Conservation (phyloP, 2,113 vertebrate genomes). For the Benitochromis conjunctus region DNA sequence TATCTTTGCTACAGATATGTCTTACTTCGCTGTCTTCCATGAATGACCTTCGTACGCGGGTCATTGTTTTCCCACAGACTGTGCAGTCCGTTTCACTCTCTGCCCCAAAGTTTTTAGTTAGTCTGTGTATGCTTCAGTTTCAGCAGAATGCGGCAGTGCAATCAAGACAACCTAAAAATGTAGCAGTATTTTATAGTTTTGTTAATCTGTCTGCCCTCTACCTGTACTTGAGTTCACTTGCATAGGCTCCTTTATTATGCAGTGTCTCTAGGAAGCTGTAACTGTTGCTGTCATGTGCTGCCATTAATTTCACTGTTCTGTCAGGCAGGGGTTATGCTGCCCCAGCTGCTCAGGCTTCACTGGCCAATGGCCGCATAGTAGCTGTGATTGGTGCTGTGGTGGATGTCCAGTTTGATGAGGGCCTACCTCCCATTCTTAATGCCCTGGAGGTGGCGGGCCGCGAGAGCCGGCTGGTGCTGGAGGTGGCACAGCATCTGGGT, state of each 20-base stretch:
- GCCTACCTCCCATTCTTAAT: constrained; percentile 92
- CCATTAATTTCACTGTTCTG: neutral
- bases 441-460: constrained; percentile 90
- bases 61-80: neutral
- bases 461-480: constrained; percentile 89
- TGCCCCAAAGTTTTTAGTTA: neutral
- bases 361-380: constrained; percentile 83
- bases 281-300: neutral
- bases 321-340: constrained; percentile 88
- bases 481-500: constrained; percentile 98
- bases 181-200: neutral
- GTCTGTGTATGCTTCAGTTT: neutral
- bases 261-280: neutral
- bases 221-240: neutral
- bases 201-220: neutral
- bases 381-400: constrained; percentile 97
- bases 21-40: neutral
- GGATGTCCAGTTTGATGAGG: constrained; percentile 97
- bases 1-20: neutral
- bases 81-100: neutral
- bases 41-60: constrained; percentile 7
- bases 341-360: constrained; percentile 75
- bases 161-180: neutral
- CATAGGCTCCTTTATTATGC: neutral
- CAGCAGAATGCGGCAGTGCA: neutral